Evolutionary conservation across 2,797 vertebrate species (phyloP).

Genomic region (Malurus leucopterus): DNA sequence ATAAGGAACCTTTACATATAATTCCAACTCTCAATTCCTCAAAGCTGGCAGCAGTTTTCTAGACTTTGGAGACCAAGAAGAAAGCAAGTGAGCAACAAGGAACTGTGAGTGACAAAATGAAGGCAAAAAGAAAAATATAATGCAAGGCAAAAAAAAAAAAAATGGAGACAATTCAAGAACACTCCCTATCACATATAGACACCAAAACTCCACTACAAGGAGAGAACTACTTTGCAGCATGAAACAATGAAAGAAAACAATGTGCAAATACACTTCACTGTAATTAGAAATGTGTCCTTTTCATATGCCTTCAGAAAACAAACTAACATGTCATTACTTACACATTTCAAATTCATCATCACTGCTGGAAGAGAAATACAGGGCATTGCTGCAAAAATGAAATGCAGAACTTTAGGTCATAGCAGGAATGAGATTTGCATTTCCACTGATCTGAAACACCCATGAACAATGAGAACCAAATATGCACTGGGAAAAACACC

Average conservation of each 20-base stretch:
- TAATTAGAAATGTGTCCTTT: neutral
- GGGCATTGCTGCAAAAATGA: conserved; percentile 15
- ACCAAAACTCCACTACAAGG: neutral
- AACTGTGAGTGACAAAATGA: neutral
- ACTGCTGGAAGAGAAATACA: conserved; percentile 69
- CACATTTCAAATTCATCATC: conserved; percentile 77
- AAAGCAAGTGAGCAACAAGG: neutral
- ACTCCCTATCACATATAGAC: accelerated
- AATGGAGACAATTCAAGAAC: neutral
- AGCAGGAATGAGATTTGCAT: neutral
- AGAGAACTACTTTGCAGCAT: neutral
- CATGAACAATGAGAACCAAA: neutral
- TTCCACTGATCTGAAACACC: neutral
- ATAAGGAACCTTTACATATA: neutral
- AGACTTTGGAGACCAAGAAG: neutral
- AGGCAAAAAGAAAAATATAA: neutral
- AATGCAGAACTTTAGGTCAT: neutral
- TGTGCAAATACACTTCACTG: accelerated
- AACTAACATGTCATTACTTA: conserved; percentile 57
- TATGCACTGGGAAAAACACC: neutral
- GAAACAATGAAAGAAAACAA: neutral
- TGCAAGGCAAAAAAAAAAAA: neutral
- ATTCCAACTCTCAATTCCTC: neutral
- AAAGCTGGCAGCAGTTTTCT: neutral
- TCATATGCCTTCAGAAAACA: neutral